Evolutionary conservation across 2,113 vertebrate genomes (phyloP).

Genomic region (Casuarius casuarius): DNA sequence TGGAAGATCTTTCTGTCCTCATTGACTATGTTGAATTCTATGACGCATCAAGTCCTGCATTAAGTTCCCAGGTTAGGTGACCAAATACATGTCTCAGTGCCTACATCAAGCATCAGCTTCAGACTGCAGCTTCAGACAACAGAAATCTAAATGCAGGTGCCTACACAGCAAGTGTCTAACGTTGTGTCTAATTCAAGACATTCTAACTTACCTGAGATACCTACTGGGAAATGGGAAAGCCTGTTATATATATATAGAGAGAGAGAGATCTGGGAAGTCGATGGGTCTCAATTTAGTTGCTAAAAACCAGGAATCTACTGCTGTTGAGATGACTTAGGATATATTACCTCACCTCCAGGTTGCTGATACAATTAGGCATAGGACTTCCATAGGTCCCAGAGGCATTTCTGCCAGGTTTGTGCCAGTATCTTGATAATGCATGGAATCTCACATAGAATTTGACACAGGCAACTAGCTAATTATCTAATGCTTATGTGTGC

Average conservation of each 20-base stretch:
- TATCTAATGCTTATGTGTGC: background rate
- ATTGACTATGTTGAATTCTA: background rate
- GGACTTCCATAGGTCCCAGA: background rate
- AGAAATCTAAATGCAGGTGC: background rate
- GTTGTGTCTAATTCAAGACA: background rate
- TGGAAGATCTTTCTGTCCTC: background rate
- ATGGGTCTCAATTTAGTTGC: background rate
- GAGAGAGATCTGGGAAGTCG: background rate
- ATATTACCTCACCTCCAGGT: too few relatives aligned
- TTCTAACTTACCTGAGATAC: background rate
- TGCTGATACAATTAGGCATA: background rate
- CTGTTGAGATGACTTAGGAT: rapidly evolving
- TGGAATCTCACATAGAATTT: background rate
- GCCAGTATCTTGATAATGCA: background rate
- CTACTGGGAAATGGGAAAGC: background rate
- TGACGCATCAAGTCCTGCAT: background rate
- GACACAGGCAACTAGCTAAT: background rate
- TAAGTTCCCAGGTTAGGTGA: background rate
- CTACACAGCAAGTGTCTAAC: background rate
- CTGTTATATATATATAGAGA: background rate
- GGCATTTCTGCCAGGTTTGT: background rate
- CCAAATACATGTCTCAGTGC: background rate
- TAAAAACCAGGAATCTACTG: background rate
- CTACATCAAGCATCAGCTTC: background rate
- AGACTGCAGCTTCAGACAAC: background rate